A percentile compares a stretch with the other conserved stretches of the same genome.
Evolutionary conservation across 2,797 vertebrate genomes (phyloP).

Genomic region (Danio choprae): DNA sequence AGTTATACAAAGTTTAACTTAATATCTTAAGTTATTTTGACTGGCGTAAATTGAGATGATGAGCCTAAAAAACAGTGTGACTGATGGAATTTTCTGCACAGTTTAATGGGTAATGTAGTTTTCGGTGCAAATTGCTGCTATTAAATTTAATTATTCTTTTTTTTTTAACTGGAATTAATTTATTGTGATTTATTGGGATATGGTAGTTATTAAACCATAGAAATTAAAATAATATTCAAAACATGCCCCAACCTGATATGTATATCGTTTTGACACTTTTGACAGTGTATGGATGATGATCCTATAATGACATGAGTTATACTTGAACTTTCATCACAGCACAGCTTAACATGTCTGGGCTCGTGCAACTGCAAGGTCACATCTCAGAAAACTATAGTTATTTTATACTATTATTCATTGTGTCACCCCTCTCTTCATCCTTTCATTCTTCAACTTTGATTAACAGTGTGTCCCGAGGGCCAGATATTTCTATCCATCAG

Average conservation of each 20-base stretch:
- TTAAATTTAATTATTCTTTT: no score
- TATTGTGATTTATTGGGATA: no score
- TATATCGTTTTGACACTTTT: background rate
- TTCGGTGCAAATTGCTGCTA: no score
- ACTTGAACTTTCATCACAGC: background rate
- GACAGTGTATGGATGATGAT: background rate
- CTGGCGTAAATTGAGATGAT: no score
- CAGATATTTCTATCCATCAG: constrained; percentile 18
- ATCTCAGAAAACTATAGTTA: background rate
- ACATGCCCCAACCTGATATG: background rate
- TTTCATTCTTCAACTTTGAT: constrained; percentile 34
- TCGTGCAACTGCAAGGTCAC: background rate
- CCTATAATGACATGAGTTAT: background rate
- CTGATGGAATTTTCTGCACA: no score
- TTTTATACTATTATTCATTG: constrained; percentile 22
- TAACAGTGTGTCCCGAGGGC: constrained; percentile 19
- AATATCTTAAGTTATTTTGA: no score
- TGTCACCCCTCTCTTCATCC: constrained; percentile 7
- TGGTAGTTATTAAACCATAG: no score
- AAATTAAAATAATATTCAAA: no score
- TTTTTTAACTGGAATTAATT: no score
- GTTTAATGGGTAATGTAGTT: no score
- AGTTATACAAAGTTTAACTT: no score
- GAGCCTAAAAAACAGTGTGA: no score
- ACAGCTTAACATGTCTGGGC: background rate